Conservation (phyloP, 2,113 vertebrate genomes). For the Pseudorasbora parva region DNA sequence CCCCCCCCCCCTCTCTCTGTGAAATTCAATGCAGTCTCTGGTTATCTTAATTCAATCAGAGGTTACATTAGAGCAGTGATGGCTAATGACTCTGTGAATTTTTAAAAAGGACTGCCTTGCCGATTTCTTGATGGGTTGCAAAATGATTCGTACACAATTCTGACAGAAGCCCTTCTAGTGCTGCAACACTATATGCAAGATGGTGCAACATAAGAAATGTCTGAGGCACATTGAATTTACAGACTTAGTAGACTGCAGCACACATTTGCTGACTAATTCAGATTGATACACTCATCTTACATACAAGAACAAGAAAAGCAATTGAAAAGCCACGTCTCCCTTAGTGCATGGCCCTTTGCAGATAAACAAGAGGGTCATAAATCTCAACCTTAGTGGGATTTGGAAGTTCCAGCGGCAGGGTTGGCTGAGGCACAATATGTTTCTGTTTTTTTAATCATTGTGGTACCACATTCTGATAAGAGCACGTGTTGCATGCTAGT, state of each 20-base stretch:
- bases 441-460: not conserved
- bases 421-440: not conserved
- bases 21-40: conserved; percentile 20
- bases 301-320: conserved; percentile 18
- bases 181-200: conserved; percentile 6
- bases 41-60: conserved; percentile 50
- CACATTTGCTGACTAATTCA: not conserved
- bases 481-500: not conserved
- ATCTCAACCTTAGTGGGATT: conserved; percentile 8
- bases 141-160: conserved; percentile 1
- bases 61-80: conserved; percentile 23
- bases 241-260: not conserved
- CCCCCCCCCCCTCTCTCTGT: conserved; percentile 21
- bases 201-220: not conserved
- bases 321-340: not conserved
- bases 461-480: not conserved
- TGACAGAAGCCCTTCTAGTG: not conserved
- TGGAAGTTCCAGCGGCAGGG: not conserved
- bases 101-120: not conserved
- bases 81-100: conserved; percentile 51
- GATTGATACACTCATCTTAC: conserved; percentile 13
- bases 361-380: conserved; percentile 31
- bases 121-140: conserved; percentile 14
- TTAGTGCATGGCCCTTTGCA: conserved; percentile 5
- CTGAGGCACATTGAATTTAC: not conserved